Conservation (phyloP, 2,797 vertebrate species). For the Acanthornis magna region DNA sequence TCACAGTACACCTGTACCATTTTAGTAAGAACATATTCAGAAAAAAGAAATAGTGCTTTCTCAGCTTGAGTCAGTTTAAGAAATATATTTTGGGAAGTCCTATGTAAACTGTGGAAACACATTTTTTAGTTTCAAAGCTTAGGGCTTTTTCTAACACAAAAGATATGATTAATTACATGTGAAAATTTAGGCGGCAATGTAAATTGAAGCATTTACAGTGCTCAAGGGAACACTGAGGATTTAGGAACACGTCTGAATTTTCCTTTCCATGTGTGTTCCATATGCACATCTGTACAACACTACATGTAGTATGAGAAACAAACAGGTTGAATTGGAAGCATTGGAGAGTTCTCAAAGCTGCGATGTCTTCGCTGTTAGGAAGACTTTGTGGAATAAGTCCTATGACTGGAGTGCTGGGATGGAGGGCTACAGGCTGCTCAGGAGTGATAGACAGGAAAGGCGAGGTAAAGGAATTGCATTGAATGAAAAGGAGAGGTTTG, state of each 20-base stretch:
- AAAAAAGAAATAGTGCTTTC: background rate
- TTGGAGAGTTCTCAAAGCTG: background rate
- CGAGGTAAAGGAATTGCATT: background rate
- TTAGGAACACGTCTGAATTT: background rate
- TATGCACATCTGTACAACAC: background rate
- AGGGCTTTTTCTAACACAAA: background rate
- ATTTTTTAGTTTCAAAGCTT: background rate
- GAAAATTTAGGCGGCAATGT: background rate
- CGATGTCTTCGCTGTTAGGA: rapidly evolving
- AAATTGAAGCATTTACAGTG: background rate
- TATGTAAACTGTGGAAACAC: background rate
- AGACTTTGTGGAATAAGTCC: background rate
- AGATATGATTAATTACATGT: background rate
- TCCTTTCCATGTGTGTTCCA: too few species aligned
- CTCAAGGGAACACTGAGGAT: background rate
- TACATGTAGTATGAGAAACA: background rate
- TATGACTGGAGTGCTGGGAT: background rate
- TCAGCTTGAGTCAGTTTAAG: background rate
- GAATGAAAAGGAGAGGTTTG: background rate
- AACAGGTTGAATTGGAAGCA: background rate
- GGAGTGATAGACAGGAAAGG: background rate
- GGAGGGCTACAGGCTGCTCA: background rate
- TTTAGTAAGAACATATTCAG: background rate
- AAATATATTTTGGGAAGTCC: background rate
- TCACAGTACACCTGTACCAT: background rate